Percentiles rank a stretch among this genome's conserved stretches.
These are phyloP conservation scores for Arbacia lixula DNA, from an alignment of 53 echinoderm and acorn worm species.

Conservation along the genomic window DNA sequence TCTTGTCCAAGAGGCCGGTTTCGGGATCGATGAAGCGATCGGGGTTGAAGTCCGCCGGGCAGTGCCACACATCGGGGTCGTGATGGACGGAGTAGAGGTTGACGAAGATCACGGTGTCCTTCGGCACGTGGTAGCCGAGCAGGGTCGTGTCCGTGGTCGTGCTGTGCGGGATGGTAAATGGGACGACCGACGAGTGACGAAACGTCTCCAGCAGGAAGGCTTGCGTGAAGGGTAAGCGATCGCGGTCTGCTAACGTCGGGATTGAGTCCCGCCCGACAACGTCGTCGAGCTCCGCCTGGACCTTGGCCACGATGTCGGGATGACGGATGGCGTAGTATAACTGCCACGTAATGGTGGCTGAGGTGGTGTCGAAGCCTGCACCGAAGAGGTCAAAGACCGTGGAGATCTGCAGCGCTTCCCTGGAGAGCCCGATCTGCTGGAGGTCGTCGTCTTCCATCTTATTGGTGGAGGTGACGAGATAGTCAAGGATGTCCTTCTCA, in stretches of 20 bases:
- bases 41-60: slow-evolving; percentile 70
- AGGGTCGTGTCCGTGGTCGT: slow-evolving; percentile 81
- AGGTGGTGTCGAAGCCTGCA: slow-evolving; percentile 94
- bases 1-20: slow-evolving; percentile 63
- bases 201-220: slow-evolving; percentile 78
- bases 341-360: slow-evolving; percentile 79
- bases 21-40: slow-evolving; percentile 77
- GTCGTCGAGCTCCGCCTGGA: slow-evolving; percentile 56
- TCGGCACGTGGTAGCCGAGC: slow-evolving; percentile 84
- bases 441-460: slow-evolving; percentile 75
- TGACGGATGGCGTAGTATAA: slow-evolving; percentile 75
- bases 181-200: slow-evolving; percentile 71
- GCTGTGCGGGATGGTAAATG: slow-evolving; percentile 82
- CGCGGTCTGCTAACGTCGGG: slow-evolving; percentile 70
- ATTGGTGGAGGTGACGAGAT: slow-evolving; percentile 70
- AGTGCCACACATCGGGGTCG: slow-evolving; percentile 40
- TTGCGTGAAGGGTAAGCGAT: slow-evolving; percentile 76
- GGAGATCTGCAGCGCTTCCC: slow-evolving; percentile 72
- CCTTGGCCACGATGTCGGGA: slow-evolving; percentile 61
- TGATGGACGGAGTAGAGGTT: slow-evolving; percentile 63
- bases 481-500: slow-evolving; percentile 84
- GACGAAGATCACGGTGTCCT: slow-evolving; percentile 83
- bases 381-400: slow-evolving; percentile 94
- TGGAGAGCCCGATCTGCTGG: slow-evolving; percentile 64
- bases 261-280: slow-evolving; percentile 55